phyloP scores from a whole-genome alignment of 2,888 invertebrate species.

The Mellilla xanthometata region DNA sequence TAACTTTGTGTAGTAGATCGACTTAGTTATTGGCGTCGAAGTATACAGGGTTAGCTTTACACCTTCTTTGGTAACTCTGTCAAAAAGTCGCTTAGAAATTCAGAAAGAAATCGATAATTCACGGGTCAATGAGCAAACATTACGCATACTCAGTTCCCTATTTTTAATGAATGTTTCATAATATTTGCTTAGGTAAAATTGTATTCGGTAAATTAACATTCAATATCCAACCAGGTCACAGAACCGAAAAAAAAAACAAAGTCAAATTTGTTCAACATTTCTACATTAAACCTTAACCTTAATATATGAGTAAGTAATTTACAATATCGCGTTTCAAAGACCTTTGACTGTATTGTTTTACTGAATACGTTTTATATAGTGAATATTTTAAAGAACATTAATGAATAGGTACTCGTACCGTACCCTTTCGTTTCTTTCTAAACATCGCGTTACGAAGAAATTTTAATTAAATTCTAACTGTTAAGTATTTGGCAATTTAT shows the following conservation, averaged over 20 bases:
- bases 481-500: slow-evolving; percentile 25
- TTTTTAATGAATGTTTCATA: too few relatives aligned
- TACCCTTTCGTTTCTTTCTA: slow-evolving; percentile 25
- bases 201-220: too few relatives aligned
- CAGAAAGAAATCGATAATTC: too few relatives aligned
- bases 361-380: background rate
- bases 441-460: slow-evolving; percentile 31
- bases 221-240: too few relatives aligned
- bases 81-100: too few relatives aligned
- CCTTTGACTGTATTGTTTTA: slow-evolving; percentile 33
- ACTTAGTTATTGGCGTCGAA: too few relatives aligned
- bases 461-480: slow-evolving; percentile 32
- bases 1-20: too few relatives aligned
- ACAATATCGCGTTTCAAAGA: slow-evolving; percentile 9
- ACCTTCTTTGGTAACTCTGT: too few relatives aligned
- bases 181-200: too few relatives aligned
- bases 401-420: slow-evolving; percentile 24
- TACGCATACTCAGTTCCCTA: too few relatives aligned
- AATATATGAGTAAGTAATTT: slow-evolving; percentile 2
- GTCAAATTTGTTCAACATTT: background rate
- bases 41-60: too few relatives aligned
- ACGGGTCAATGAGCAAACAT: too few relatives aligned
- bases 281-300: background rate
- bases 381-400: background rate
- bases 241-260: background rate